Evolutionary conservation across 2,797 vertebrate species (phyloP).

Genomic region (Lepilemur septentrionalis): DNA sequence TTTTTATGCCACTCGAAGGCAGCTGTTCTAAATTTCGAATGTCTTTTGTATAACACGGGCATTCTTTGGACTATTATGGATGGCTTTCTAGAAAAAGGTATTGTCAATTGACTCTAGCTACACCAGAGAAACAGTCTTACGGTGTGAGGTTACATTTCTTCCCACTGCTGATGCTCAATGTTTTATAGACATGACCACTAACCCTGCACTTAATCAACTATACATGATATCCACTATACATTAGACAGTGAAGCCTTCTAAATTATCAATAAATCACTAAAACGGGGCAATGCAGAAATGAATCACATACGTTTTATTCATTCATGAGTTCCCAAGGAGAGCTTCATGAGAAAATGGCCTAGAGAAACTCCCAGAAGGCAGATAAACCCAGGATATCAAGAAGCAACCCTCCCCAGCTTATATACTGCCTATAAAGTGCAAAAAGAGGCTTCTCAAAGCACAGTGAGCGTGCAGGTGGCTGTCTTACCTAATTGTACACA

Average conservation of each 20-base stretch:
- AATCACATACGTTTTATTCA: constrained; percentile 14
- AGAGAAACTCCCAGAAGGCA: neutral
- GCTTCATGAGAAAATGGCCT: constrained; percentile 14
- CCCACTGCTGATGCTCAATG: neutral
- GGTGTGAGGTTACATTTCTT: neutral
- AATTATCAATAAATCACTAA: constrained; percentile 43
- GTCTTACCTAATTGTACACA: neutral
- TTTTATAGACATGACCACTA: constrained; percentile 34
- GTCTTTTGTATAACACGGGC: neutral
- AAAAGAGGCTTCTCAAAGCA: neutral
- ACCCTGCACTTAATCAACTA: neutral
- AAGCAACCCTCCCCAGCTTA: neutral
- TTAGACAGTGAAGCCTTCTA: constrained; percentile 45
- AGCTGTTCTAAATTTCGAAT: constrained; percentile 50
- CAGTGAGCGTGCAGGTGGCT: rapidly evolving
- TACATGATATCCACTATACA: neutral
- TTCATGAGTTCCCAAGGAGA: constrained; percentile 5
- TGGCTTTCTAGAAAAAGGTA: constrained; percentile 28
- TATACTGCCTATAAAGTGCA: neutral
- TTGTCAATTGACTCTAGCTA: neutral
- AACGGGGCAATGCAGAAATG: neutral
- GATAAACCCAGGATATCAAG: neutral
- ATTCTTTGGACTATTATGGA: neutral
- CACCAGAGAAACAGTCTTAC: neutral
- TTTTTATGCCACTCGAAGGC: constrained; percentile 29